Conservation (phyloP, 1,140 invertebrate genomes). For the Adelges cooleyi region DNA sequence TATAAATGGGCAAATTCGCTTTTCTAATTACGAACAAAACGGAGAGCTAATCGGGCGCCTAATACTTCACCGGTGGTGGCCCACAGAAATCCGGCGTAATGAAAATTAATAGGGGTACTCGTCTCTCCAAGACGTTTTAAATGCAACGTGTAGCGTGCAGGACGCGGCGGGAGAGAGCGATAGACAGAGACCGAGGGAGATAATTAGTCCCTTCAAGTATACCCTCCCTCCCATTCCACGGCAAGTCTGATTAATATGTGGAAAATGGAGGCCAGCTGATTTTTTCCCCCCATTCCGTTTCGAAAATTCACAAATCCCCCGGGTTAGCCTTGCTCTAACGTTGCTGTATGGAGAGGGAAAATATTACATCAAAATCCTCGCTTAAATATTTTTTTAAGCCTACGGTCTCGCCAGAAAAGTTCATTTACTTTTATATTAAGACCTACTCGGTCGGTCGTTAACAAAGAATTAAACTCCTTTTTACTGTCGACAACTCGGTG, state of each 20-base stretch:
- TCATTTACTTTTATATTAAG: too few species aligned
- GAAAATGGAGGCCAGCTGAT: neutral
- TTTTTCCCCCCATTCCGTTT: neutral
- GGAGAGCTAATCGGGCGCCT: slow-evolving; percentile 20
- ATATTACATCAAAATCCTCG: too few species aligned
- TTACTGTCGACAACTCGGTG: too few species aligned
- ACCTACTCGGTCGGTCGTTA: too few species aligned
- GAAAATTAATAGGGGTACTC: slow-evolving; percentile 15
- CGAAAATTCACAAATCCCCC: too few species aligned
- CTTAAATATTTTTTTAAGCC: too few species aligned
- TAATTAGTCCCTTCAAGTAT: neutral
- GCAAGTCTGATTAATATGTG: neutral
- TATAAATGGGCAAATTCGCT: slow-evolving; percentile 11
- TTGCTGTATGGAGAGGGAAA: too few species aligned
- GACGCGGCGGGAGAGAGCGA: neutral
- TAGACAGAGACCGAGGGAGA: neutral
- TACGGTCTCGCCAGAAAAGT: too few species aligned
- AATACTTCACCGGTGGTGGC: slow-evolving; percentile 16
- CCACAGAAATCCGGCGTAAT: slow-evolving; percentile 22
- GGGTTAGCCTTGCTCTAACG: too few species aligned
- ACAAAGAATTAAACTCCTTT: too few species aligned
- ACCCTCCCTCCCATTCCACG: too few species aligned
- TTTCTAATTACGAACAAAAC: slow-evolving; percentile 26
- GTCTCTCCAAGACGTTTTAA: slow-evolving; percentile 7
- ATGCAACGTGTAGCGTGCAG: neutral